A percentile compares a stretch with the other conserved stretches of the same genome.
Evolutionary conservation across 2,797 vertebrate species (phyloP).

Genomic region (Sebastes vulpes): DNA sequence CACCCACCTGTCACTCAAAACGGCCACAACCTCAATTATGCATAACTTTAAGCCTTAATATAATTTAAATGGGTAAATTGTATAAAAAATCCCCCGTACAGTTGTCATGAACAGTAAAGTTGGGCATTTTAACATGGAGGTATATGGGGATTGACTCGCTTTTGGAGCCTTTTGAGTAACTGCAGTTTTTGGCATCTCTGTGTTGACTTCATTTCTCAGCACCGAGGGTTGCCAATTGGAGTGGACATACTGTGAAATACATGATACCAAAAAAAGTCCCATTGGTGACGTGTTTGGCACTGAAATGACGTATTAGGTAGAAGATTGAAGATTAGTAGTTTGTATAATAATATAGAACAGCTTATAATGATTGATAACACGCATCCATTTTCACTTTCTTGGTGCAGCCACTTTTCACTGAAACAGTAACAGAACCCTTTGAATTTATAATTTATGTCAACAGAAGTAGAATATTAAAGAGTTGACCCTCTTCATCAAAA

Average conservation of each 20-base stretch:
- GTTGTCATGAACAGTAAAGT: background rate
- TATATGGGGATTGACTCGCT: background rate
- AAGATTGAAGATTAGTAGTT: background rate
- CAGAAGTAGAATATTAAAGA: conserved; percentile 58
- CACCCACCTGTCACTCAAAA: background rate
- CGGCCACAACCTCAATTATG: background rate
- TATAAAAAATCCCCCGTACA: background rate
- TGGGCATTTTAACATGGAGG: background rate
- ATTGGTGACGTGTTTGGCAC: background rate
- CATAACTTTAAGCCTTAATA: background rate
- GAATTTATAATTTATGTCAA: conserved; percentile 54
- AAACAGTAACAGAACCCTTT: conserved; percentile 43
- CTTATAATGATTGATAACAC: conserved; percentile 19
- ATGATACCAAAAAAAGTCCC: background rate
- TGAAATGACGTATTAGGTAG: background rate
- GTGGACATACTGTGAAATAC: background rate
- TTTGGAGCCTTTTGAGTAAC: background rate
- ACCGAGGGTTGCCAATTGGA: too few relatives aligned
- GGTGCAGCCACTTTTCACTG: conserved; percentile 4
- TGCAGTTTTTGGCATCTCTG: background rate
- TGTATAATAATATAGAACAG: background rate
- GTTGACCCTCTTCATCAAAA: conserved; percentile 62
- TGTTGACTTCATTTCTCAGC: too few relatives aligned
- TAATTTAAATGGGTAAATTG: background rate
- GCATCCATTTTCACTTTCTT: background rate